Evolutionary conservation across 2,888 invertebrate genomes (phyloP).

Genomic region (Eurytoma californica): DNA sequence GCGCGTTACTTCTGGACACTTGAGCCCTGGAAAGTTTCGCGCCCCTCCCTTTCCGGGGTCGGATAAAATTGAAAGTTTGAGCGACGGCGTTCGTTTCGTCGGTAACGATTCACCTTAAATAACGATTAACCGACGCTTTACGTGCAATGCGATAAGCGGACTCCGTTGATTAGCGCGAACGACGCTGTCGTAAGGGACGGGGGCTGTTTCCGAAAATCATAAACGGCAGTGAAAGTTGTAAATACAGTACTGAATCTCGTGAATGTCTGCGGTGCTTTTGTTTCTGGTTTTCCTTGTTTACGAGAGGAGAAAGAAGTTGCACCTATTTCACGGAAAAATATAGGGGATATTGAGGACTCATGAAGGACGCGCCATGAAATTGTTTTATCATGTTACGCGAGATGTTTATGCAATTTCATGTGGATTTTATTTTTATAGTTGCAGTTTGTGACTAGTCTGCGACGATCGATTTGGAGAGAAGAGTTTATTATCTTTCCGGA

Average conservation of each 20-base stretch:
- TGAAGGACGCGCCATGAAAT: too few relatives aligned
- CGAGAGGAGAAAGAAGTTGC: too few relatives aligned
- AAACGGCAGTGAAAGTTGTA: not conserved
- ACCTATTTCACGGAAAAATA: too few relatives aligned
- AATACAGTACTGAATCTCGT: not conserved
- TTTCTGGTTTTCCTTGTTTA: too few relatives aligned
- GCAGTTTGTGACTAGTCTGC: too few relatives aligned
- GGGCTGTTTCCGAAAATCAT: conserved; percentile 22
- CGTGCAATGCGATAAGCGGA: not conserved
- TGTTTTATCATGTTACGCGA: too few relatives aligned
- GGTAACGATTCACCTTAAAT: not conserved
- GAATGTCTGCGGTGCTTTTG: not conserved
- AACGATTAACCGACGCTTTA: not conserved
- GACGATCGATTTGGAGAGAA: too few relatives aligned
- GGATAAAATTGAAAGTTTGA: conserved; percentile 48
- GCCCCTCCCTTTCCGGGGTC: not conserved
- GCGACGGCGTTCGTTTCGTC: conserved; percentile 10
- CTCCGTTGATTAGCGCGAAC: conserved; percentile 6
- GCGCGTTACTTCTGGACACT: conserved; percentile 54
- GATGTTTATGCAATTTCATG: too few relatives aligned
- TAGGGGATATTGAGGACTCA: too few relatives aligned
- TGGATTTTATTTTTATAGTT: too few relatives aligned
- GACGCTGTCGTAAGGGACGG: not conserved
- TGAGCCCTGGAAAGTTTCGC: conserved; percentile 44
- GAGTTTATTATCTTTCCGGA: too few relatives aligned